phyloP scores from a whole-genome alignment of 2,797 vertebrate genomes.

The Platalea minor region DNA sequence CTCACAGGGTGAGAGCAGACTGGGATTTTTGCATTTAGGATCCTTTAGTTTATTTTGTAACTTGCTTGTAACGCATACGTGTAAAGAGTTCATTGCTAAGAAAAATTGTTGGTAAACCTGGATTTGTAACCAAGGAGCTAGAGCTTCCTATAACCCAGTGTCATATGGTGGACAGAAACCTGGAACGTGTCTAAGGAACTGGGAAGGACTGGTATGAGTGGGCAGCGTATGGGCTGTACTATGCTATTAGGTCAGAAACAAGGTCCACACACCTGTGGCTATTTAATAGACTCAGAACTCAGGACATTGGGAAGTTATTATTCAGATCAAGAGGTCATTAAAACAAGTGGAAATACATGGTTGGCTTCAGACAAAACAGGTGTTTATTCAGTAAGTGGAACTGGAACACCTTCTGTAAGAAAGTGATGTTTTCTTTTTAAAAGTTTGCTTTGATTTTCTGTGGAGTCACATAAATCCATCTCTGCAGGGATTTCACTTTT shows the following conservation, averaged over 20 bases:
- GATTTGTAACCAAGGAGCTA: neutral
- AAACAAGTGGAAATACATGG: neutral
- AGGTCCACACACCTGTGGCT: neutral
- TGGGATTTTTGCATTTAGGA: neutral
- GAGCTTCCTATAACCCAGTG: neutral
- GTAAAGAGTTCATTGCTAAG: neutral
- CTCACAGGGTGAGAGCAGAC: neutral
- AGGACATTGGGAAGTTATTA: neutral
- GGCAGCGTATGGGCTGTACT: neutral
- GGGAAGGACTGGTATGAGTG: neutral
- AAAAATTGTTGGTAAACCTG: neutral
- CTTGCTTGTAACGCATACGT: neutral
- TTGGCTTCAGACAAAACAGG: neutral
- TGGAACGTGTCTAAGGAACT: neutral
- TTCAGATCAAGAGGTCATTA: neutral
- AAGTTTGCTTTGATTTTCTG: slow-evolving; percentile 3
- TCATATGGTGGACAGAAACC: neutral
- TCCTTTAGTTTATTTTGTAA: neutral
- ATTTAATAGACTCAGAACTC: neutral
- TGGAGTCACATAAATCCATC: neutral
- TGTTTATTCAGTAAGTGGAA: neutral
- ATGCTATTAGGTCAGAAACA: neutral
- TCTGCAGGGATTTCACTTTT: slow-evolving; percentile 40
- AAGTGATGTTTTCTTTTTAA: neutral
- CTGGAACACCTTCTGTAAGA: neutral